Evolutionary conservation across 1,140 invertebrate genomes (phyloP), one percentile per base, ranked within the genome.

Genomic region (Steinernema khuongi): DNA sequence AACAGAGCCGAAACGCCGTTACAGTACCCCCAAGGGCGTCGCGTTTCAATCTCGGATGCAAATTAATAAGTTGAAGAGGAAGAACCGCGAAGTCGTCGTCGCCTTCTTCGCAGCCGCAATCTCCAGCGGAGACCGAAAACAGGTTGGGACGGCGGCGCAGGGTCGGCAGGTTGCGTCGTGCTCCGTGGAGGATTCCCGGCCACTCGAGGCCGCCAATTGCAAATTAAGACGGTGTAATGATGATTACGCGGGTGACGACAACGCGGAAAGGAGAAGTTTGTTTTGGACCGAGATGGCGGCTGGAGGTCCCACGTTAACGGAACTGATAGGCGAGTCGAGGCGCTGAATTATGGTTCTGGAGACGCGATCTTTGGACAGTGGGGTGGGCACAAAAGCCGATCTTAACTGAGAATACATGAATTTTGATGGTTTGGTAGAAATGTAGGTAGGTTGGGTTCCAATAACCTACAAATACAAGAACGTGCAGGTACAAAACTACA

Each of bases 171-270:
- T 60, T 11, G 50, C 14, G 7, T n/a, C 50, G n/a, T n/a, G 36
- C n/a, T 7, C n/a, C 26, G 7, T 7, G 50, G 50, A 60, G 26
- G 14, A 60, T 60, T 60, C 50, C 22, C 50, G 14, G 50, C 50
- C 50, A n/a, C 50, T 22, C 50, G 50, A 14, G 4, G 50, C 19
- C 50, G 50, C 26, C 26, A 60, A 60, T 60, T 60, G 50, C 50
- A 60, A 60, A 60, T 60, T 60, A 60, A 60, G 26, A 26, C 19
- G 50, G 14, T 60, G 50, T 60, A 60, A 60, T 60, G 50, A n/a
- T 22, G 22, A 60, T 60, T 41, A 41, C 36, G 7, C 36, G 7
- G 7, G 36, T n/a, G 26, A 22, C 22, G 50, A 7, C 4, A 22
- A 14, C 11, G 4, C 14, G 50, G 50, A 60, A 26, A 4, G 26